Evolutionary conservation across 2,797 vertebrate species (phyloP).

Genomic region (Morus bassanus): DNA sequence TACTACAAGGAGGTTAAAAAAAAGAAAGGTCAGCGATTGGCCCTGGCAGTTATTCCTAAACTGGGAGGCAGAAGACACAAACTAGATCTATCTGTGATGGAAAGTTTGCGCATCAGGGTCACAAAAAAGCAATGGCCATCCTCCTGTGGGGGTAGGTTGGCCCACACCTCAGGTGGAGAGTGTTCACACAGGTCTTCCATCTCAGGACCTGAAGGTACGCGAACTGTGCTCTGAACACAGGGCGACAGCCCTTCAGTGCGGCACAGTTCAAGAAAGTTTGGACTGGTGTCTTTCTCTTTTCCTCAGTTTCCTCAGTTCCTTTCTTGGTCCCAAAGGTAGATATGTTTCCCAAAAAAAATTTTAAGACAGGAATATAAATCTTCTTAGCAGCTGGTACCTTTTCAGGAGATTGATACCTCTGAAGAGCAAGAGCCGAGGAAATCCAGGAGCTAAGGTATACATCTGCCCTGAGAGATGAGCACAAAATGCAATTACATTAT

Average conservation of each 20-base stretch:
- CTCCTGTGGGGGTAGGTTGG: not conserved
- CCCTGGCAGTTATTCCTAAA: not conserved
- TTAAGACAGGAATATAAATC: not conserved
- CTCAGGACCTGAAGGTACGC: not conserved
- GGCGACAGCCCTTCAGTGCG: not conserved
- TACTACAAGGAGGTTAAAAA: not conserved
- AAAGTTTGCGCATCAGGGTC: not conserved
- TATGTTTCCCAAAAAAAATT: not conserved
- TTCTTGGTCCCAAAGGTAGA: not conserved
- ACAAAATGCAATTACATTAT: not conserved
- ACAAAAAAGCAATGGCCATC: not conserved
- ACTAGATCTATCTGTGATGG: not conserved
- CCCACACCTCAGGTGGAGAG: not conserved
- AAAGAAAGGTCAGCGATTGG: not conserved
- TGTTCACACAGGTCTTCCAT: accelerated
- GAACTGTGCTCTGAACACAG: not conserved
- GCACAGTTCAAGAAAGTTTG: not conserved
- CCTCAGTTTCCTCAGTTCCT: not conserved
- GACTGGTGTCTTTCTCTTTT: not conserved
- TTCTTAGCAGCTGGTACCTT: not conserved
- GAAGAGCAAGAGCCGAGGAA: not conserved
- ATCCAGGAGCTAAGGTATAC: not conserved
- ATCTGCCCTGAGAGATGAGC: not conserved
- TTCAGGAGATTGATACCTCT: not conserved
- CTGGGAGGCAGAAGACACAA: not conserved